These are phyloP conservation scores for Drosophila phalerata DNA, from an alignment of 2,888 invertebrate genomes.

Conservation along the genomic window DNA sequence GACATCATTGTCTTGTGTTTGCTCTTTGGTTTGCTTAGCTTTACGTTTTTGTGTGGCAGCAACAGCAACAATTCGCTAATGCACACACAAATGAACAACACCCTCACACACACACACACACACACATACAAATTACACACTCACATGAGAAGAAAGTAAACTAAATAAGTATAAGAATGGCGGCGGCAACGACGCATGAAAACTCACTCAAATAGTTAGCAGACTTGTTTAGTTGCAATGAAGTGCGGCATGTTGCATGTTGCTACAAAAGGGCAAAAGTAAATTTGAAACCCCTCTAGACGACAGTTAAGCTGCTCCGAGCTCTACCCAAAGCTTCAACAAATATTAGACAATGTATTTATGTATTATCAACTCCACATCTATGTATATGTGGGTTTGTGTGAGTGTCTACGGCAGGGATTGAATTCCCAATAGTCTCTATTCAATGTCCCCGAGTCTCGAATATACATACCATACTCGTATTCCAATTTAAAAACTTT, in stretches of 20 bases:
- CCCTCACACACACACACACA: slow-evolving; percentile 6
- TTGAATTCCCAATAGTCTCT: slow-evolving; percentile 17
- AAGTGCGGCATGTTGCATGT: slow-evolving; percentile 56
- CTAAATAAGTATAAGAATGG: slow-evolving; percentile 60
- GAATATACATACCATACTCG: background rate
- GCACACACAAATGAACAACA: slow-evolving; percentile 29
- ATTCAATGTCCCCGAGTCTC: background rate
- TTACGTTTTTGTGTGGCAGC: slow-evolving; percentile 38
- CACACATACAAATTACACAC: background rate
- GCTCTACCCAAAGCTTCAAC: slow-evolving; percentile 33
- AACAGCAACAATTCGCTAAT: slow-evolving; percentile 47
- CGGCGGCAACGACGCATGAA: slow-evolving; percentile 49
- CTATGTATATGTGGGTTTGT: background rate
- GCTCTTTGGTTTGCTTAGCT: slow-evolving; percentile 64
- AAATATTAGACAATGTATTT: slow-evolving; percentile 77
- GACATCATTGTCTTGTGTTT: slow-evolving; percentile 71
- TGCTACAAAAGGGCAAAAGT: slow-evolving; percentile 35
- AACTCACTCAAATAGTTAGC: slow-evolving; percentile 76
- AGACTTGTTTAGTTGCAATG: slow-evolving; percentile 75
- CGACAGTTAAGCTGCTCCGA: slow-evolving; percentile 64
- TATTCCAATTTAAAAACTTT: slow-evolving; percentile 8
- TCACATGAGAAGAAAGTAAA: slow-evolving; percentile 25
- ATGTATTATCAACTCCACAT: slow-evolving; percentile 61
- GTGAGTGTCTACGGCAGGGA: slow-evolving; percentile 5
- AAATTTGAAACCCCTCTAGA: slow-evolving; percentile 63